phyloP scores from a whole-genome alignment of 2,888 invertebrate genomes.

The Caenorhabditis doughertyi region DNA sequence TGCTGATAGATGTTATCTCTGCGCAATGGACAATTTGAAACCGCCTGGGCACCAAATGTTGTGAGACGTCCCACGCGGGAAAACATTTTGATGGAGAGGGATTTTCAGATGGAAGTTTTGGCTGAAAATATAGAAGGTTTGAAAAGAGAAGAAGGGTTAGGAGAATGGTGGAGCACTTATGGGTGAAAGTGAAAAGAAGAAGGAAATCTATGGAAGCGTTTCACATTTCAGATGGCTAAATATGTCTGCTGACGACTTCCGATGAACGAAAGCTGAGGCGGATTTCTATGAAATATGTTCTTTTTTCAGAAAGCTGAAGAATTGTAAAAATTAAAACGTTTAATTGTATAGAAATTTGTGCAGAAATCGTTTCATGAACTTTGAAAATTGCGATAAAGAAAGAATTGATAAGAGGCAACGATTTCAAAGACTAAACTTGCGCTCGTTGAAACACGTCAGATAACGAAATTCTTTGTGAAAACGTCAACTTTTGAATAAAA shows the following conservation, averaged over 20 bases:
- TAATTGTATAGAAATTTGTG: background rate
- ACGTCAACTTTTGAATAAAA: too few species aligned
- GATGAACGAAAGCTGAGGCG: background rate
- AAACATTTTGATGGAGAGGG: slow-evolving; percentile 45
- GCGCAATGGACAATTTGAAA: slow-evolving; percentile 61
- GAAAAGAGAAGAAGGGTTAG: background rate
- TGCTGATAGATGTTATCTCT: slow-evolving; percentile 59
- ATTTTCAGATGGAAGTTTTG: background rate
- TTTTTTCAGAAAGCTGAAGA: background rate
- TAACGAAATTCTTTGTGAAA: background rate
- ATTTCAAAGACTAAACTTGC: background rate
- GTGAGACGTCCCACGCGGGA: slow-evolving; percentile 66
- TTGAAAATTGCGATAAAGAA: background rate
- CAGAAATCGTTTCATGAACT: slow-evolving; percentile 3
- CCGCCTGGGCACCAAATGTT: slow-evolving; percentile 65
- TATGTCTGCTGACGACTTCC: background rate
- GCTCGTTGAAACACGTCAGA: background rate
- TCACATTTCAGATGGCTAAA: slow-evolving; percentile 5
- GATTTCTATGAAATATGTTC: too few species aligned
- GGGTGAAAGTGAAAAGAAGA: background rate
- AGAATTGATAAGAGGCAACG: background rate
- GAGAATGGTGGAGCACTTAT: background rate
- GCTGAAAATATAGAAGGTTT: slow-evolving; percentile 16
- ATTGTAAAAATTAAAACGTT: too few species aligned
- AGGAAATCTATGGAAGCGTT: slow-evolving; percentile 9